Percentiles rank a stretch among this genome's conserved stretches.
phyloP scores from a whole-genome alignment of 1,140 invertebrate genomes.

The Drosophila lacteicornis region DNA sequence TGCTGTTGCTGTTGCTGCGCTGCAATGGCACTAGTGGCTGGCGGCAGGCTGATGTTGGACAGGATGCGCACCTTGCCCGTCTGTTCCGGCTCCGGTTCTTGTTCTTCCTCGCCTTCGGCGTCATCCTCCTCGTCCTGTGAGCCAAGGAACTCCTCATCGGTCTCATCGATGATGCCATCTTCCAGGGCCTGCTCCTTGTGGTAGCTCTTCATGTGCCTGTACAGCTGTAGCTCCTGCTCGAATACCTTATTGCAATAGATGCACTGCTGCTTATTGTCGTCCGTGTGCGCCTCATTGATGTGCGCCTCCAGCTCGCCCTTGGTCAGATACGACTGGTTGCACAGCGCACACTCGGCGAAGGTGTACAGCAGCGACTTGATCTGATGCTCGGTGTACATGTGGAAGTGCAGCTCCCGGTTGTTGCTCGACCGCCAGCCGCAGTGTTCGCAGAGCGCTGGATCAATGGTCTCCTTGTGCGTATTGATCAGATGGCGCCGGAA shows the following conservation, averaged over 20 bases:
- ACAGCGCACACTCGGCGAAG: conserved; percentile 91
- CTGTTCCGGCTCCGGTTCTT: conserved; percentile 28
- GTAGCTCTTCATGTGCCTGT: conserved; percentile 88
- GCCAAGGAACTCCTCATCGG: conserved; percentile 86
- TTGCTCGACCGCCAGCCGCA: conserved; percentile 92
- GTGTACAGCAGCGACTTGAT: conserved; percentile 88
- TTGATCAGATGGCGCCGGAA: conserved; percentile 93
- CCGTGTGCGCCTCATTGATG: conserved; percentile 82
- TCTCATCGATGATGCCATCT: conserved; percentile 88
- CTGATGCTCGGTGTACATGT: conserved; percentile 92
- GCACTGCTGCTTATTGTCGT: conserved; percentile 87
- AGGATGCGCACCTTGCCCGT: conserved; percentile 85
- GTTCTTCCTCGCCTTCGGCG: conserved; percentile 39
- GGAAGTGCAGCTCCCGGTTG: conserved; percentile 91
- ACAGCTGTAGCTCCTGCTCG: conserved; percentile 88
- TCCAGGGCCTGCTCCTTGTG: conserved; percentile 87
- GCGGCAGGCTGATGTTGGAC: conserved; percentile 85
- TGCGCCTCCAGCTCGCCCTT: conserved; percentile 87
- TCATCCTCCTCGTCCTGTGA: conserved; percentile 79
- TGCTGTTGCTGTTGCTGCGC: conserved; percentile 33
- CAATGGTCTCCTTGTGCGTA: conserved; percentile 92
- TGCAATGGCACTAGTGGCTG: conserved; percentile 66
- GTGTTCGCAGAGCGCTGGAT: conserved; percentile 92
- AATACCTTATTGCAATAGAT: conserved; percentile 89
- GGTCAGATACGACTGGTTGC: conserved; percentile 90